Base-by-base conservation (phyloP, 64 coral and sea anemone species). In the Pachyseris speciosa region DNA sequence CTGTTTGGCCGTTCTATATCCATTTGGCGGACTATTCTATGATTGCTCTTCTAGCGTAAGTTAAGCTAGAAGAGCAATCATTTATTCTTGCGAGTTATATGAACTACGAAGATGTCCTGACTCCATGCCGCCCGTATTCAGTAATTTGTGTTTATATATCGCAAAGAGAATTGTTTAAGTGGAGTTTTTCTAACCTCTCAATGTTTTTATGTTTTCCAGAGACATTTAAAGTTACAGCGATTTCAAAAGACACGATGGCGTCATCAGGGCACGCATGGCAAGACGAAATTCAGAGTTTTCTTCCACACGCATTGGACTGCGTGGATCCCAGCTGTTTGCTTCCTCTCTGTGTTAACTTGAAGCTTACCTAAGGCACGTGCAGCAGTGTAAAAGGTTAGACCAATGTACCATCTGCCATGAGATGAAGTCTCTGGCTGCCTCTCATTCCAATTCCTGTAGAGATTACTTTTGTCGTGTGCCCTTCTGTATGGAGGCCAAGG, bases 331-430 rank as follows among this genome's bases (percentile, higher is more conserved):
- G 39, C 34, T 81, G 77, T n/a, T 7, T 81, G 1, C 31, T 4
- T 12, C 77, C 77, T 61, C 51, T 81, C 36, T 81, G 77, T 61
- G 77, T 81, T 37, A 81, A 80, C 77, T 53, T 81, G 36, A 81
- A 81, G 22, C 77, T 81, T 25, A 81, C 48, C 22, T 81, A 22
- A 59, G 77, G 22, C 77, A 81, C 25, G 36, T 26, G 3, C 77
- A 55, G 36, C 3, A 20, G 20, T 81, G 77, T 61, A 36, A 81
- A 27, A 60, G 61, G 77, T 5, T 7, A 61, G 77, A 58, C 29
- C 53, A 61, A 7, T 81, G 77, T 53, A 38, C 50, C 19, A 81
- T 81, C 1, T 81, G 77, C 24, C 77, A 61, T 39, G 53, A 53
- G 25, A 81, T 81, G 34, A 60, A 60, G 34, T 61, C 77, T 34